Evolutionary conservation across 35 echinoderm and acorn worm genomes (phyloP).

Genomic region (Nesometra sesokonis): DNA sequence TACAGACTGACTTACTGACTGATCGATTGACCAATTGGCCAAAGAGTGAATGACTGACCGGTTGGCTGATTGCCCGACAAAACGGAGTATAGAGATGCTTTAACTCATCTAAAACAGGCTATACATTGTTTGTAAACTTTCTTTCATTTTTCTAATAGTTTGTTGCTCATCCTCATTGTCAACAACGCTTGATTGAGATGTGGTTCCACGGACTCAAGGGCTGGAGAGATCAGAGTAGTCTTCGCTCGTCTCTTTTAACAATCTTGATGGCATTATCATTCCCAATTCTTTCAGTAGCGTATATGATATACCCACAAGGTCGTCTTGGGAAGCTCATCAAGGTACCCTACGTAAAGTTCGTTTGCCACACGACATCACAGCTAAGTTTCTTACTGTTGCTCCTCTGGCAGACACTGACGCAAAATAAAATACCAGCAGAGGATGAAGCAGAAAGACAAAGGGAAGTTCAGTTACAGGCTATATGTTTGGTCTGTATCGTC

Average conservation of each 20-base stretch:
- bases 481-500: not conserved
- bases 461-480: not conserved
- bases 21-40: too few relatives aligned
- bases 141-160: slow-evolving; percentile 55
- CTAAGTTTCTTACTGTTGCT: slow-evolving; percentile 75
- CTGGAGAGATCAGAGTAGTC: slow-evolving; percentile 68
- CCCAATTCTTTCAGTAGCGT: slow-evolving; percentile 70
- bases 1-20: too few relatives aligned
- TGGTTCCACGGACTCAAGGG: slow-evolving; percentile 92
- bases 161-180: slow-evolving; percentile 95
- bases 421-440: not conserved
- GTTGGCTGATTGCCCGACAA: too few relatives aligned
- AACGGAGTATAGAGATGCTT: too few relatives aligned
- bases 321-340: slow-evolving; percentile 50
- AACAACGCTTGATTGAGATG: slow-evolving; percentile 85
- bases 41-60: too few relatives aligned
- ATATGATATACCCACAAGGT: slow-evolving; percentile 70
- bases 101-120: too few relatives aligned
- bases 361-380: slow-evolving; percentile 90
- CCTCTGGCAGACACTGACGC: slow-evolving; percentile 63
- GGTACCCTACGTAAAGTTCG: slow-evolving; percentile 94
- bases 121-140: too few relatives aligned
- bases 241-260: slow-evolving; percentile 34
- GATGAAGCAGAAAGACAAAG: not conserved
- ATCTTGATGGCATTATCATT: slow-evolving; percentile 71